Evolutionary conservation across 1,140 invertebrate species (phyloP).

Genomic region (Lamellibrachia luymesi): DNA sequence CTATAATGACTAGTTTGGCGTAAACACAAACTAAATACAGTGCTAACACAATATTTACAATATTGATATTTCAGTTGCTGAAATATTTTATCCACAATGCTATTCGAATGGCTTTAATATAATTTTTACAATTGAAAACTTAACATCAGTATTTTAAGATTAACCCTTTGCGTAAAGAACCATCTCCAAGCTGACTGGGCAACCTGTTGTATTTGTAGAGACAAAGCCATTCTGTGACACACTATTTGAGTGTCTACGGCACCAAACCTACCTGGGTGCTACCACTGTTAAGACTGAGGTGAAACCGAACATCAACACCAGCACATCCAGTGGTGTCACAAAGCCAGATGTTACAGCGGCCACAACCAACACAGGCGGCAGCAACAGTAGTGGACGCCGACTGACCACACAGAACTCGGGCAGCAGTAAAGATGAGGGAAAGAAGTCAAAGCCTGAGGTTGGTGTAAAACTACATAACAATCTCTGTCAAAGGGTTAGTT

Average conservation of each 20-base stretch:
- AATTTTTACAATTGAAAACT: not conserved
- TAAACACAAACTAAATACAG: not conserved
- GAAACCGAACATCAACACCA: not conserved
- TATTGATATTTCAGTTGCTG: not conserved
- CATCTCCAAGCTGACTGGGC: not conserved
- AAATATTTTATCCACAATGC: not conserved
- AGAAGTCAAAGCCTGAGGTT: not conserved
- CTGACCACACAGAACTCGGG: not conserved
- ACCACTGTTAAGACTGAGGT: not conserved
- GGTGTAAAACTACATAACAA: not conserved
- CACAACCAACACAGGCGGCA: conserved; percentile 10
- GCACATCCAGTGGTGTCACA: not conserved
- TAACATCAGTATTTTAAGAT: not conserved
- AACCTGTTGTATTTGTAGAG: not conserved
- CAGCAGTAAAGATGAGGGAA: not conserved
- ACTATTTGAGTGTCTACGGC: not conserved
- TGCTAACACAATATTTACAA: not conserved
- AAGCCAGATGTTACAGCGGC: conserved; percentile 9
- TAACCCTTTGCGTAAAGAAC: not conserved
- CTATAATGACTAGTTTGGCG: not conserved
- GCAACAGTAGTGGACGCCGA: conserved; percentile 11
- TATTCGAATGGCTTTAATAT: not conserved
- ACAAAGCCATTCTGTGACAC: conserved; percentile 18
- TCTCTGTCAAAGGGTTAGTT: not conserved
- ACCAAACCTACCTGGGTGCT: not conserved